These are phyloP conservation scores for Murina feae DNA, from an alignment of 2,113 vertebrate species.

Conservation along the genomic window DNA sequence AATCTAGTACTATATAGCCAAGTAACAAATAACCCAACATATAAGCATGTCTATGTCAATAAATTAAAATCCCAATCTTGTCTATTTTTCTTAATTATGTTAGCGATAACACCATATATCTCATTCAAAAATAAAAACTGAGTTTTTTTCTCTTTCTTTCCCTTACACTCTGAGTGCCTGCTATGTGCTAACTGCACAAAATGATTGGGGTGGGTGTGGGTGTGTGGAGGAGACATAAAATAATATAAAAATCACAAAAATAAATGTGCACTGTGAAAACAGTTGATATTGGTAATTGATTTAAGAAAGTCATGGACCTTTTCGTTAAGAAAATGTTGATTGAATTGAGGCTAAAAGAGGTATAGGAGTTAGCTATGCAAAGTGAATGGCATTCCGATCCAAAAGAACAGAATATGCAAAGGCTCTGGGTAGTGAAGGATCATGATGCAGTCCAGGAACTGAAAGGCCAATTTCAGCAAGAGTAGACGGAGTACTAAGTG, in stretches of 20 bases:
- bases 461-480: neutral
- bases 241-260: neutral
- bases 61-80: neutral
- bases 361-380: neutral
- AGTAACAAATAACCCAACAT: neutral
- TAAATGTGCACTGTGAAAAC: neutral
- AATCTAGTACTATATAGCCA: neutral
- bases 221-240: neutral
- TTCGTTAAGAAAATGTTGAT: neutral
- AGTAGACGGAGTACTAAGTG: neutral
- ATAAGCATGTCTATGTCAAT: neutral
- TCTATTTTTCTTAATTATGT: neutral
- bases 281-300: neutral
- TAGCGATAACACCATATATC: neutral
- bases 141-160: neutral
- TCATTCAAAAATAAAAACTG: neutral
- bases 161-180: neutral
- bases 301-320: neutral
- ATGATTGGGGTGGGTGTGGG: neutral
- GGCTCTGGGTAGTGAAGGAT: neutral
- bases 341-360: neutral
- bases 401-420: neutral
- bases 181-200: neutral
- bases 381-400: neutral
- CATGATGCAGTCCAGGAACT: neutral